These are phyloP conservation scores for Myotis yumanensis DNA, from an alignment of 2,113 vertebrate genomes.

Conservation along the genomic window DNA sequence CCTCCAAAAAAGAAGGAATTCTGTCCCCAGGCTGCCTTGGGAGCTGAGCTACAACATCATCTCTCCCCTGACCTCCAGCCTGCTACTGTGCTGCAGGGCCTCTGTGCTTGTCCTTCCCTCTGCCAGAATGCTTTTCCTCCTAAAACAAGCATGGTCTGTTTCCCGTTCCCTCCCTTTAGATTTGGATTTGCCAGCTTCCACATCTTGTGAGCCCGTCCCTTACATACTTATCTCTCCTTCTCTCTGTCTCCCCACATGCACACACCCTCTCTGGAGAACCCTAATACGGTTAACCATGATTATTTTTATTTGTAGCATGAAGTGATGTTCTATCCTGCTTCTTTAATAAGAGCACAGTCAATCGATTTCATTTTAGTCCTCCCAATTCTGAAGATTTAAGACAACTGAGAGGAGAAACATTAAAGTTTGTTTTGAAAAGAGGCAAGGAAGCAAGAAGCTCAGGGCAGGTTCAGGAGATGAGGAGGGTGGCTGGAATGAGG, in stretches of 20 bases:
- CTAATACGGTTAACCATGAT: not conserved
- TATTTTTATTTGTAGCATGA: not conserved
- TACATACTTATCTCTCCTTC: not conserved
- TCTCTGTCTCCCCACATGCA: not conserved
- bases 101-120: not conserved
- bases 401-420: constrained; percentile 5
- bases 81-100: not conserved
- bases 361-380: not conserved
- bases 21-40: not conserved
- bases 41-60: not conserved
- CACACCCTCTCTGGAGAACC: not conserved
- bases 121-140: not conserved
- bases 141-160: not conserved
- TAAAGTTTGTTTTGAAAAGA: constrained; percentile 4
- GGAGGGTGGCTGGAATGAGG: not conserved
- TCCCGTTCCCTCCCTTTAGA: not conserved
- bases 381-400: not conserved
- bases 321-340: not conserved
- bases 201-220: not conserved
- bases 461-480: not conserved
- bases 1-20: not conserved
- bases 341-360: not conserved
- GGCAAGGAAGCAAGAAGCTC: not conserved
- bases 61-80: not conserved
- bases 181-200: not conserved